Percentiles rank a stretch among this genome's conserved stretches.
These are phyloP conservation scores for Pseudomyrmex concolor DNA, from an alignment of 1,140 invertebrate genomes.

Conservation along the genomic window DNA sequence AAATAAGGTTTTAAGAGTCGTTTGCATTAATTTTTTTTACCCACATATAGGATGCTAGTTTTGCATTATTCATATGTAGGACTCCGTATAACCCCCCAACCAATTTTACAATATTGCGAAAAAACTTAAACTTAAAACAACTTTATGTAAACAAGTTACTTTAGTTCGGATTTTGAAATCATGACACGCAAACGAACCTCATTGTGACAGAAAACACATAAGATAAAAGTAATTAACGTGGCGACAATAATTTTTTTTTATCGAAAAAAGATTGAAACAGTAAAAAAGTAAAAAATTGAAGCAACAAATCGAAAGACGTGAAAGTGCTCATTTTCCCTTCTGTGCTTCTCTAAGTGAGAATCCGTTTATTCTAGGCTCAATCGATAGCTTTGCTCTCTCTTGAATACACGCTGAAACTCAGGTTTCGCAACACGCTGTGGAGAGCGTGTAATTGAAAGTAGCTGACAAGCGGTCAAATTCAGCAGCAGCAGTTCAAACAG, in stretches of 20 bases:
- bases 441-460: slow-evolving; percentile 62
- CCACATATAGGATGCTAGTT: too few relatives aligned
- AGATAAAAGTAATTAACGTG: neutral
- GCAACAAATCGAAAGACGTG: neutral
- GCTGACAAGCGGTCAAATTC: slow-evolving; percentile 62
- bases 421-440: slow-evolving; percentile 18
- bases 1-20: too few relatives aligned
- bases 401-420: slow-evolving; percentile 31
- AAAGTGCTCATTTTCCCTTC: slow-evolving; percentile 30
- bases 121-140: too few relatives aligned
- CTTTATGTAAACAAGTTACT: neutral
- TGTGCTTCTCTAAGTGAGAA: slow-evolving; percentile 15
- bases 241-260: neutral
- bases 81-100: too few relatives aligned
- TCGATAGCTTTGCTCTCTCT: slow-evolving; percentile 38
- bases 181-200: neutral
- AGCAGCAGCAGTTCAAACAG: slow-evolving; percentile 53
- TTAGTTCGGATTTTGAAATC: neutral
- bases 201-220: too few relatives aligned
- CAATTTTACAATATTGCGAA: too few relatives aligned
- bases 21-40: too few relatives aligned
- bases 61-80: too few relatives aligned
- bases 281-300: neutral
- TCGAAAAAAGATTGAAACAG: neutral
- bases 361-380: slow-evolving; percentile 33